A percentile compares a stretch with the other conserved stretches of the same genome.
Conservation (phyloP, 2,888 invertebrate species). For the Leptopterna dolabrata region DNA sequence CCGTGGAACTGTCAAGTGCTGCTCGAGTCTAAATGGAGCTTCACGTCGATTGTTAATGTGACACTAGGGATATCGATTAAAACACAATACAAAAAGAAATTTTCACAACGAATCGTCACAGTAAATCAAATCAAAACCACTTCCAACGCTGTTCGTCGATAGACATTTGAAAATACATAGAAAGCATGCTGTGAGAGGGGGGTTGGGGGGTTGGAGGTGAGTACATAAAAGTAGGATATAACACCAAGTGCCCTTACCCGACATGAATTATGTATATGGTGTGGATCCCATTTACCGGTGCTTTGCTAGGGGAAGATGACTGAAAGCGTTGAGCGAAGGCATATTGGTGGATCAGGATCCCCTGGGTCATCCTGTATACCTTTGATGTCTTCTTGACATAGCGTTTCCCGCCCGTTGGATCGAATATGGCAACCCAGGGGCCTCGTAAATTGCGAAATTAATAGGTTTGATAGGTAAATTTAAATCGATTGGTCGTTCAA, state of each 20-base stretch:
- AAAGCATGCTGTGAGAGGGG: not conserved
- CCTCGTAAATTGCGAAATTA: constrained; percentile 21
- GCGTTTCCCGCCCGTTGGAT: not conserved
- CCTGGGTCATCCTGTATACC: constrained; percentile 39
- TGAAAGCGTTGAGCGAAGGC: constrained; percentile 28
- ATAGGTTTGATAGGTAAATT: not conserved
- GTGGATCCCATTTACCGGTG: constrained; percentile 31
- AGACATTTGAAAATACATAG: too few relatives aligned
- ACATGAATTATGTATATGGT: constrained; percentile 45
- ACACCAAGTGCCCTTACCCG: not conserved
- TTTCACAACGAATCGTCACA: too few relatives aligned
- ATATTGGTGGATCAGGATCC: constrained; percentile 37
- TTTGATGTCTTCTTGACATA: constrained; percentile 40
- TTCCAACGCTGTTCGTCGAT: too few relatives aligned
- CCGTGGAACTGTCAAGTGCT: too few relatives aligned
- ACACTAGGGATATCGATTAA: too few relatives aligned
- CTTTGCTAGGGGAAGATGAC: not conserved
- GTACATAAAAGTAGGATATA: constrained; percentile 25
- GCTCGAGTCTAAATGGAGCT: too few relatives aligned
- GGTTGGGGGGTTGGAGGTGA: not conserved
- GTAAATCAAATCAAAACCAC: too few relatives aligned
- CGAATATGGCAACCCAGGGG: not conserved
- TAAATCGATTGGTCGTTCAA: not conserved
- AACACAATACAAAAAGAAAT: too few relatives aligned
- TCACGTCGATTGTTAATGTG: too few relatives aligned